Base-by-base conservation (phyloP, 2,797 vertebrate genomes). In the Chromobotia macracanthus region DNA sequence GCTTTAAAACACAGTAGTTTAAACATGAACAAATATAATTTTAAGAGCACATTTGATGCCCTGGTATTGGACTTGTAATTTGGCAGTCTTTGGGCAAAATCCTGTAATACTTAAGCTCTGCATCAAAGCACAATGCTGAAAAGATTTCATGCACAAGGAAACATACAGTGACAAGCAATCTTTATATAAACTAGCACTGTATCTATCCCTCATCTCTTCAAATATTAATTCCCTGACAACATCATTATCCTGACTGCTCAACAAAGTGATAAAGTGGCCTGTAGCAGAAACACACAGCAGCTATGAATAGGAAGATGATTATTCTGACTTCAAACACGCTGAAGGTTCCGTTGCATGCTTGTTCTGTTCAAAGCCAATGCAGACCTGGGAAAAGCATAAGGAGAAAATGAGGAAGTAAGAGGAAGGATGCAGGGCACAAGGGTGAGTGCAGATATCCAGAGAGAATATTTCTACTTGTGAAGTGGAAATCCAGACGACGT, bases 401-500 rank as follows among this genome's bases (percentile, higher is more conserved):
- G 63, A 44, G 23, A 68, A 67, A 58, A 23, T 31, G 74, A 76
- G 50, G 50, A 10, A 0, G 13, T 11, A 11, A 28, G 19, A 71
- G 35, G 63, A 63, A 61, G 55, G 21, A 48, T 51, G 41, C 58
- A 41, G 25, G 41, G 44, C 11, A 10, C 23, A 28, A 41, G 44
- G 28, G 50, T 55, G 31, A 58, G 63, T 15, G 41, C 21, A 18
- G 38, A 53, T 48, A 73, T 66, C 50, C 15, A 21, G 44, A 44
- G 67, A 74, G 72, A 81, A 76, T 76, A 51, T 6, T 76, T 82
- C 74, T 75, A 83, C 79, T 85, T 87, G 79, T 86, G 81, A 89
- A 87, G 84, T 84, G 75, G 77, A 88, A 87, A 88, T 88, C 61
- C 72, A 88, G 84, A 83, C 46, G 69, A 74, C 82, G 73, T 79